phyloP scores from a whole-genome alignment of 2,888 invertebrate genomes.

The Melanchra persicariae region DNA sequence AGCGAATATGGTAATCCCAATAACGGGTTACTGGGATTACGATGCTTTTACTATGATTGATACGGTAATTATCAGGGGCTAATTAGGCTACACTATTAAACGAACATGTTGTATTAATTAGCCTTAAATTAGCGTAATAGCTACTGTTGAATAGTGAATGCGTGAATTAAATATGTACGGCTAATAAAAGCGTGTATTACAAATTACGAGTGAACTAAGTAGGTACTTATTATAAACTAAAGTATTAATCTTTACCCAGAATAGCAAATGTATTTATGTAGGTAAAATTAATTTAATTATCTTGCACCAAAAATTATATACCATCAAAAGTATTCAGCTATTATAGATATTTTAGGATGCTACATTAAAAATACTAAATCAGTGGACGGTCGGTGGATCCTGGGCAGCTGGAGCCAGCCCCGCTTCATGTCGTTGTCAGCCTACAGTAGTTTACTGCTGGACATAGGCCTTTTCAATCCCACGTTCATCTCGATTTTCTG shows the following conservation, averaged over 20 bases:
- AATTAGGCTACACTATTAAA: conserved; percentile 58
- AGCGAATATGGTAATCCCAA: conserved; percentile 37
- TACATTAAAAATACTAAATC: too few species aligned
- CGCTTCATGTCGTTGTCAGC: neutral
- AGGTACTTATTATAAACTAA: conserved; percentile 1
- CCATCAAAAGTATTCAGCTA: too few species aligned
- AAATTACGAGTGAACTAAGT: conserved; percentile 16
- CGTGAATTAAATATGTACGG: conserved; percentile 44
- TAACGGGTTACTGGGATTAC: too few species aligned
- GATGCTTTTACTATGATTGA: conserved; percentile 68
- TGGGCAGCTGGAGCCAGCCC: neutral
- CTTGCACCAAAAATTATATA: too few species aligned
- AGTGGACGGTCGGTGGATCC: neutral
- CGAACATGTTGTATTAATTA: conserved; percentile 51
- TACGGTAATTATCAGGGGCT: conserved; percentile 56
- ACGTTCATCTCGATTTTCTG: too few species aligned
- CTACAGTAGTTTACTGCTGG: too few species aligned
- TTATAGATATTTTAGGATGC: neutral
- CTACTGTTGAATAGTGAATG: conserved; percentile 48
- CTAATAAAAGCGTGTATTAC: conserved; percentile 26
- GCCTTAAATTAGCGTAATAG: conserved; percentile 54
- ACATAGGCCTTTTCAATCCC: too few species aligned
- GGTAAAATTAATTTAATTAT: neutral
- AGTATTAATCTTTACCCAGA: conserved; percentile 9
- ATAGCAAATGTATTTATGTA: neutral